These are phyloP conservation scores for Oscheius myriophilus DNA, from an alignment of 2,888 invertebrate genomes.

Conservation along the genomic window DNA sequence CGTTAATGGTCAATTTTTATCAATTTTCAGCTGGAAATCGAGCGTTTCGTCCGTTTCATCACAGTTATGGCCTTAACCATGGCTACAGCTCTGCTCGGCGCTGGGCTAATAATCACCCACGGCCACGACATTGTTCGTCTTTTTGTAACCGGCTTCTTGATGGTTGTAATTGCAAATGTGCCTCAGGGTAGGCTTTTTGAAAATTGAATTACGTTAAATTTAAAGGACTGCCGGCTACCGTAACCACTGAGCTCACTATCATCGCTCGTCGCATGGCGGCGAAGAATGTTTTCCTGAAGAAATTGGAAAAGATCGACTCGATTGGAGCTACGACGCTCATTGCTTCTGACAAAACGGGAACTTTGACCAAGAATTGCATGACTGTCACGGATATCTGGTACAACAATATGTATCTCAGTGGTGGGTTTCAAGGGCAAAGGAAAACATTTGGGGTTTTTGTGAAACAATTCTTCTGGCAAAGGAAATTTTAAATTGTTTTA, in stretches of 20 bases:
- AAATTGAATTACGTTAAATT: background rate
- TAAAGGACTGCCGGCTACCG: slow-evolving; percentile 49
- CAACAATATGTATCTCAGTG: slow-evolving; percentile 45
- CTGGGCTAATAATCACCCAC: slow-evolving; percentile 48
- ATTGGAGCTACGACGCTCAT: slow-evolving; percentile 53
- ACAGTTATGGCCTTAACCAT: slow-evolving; percentile 56
- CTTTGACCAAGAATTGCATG: slow-evolving; percentile 54
- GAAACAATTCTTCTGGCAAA: too few relatives aligned
- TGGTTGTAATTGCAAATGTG: slow-evolving; percentile 60
- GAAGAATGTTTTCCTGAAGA: slow-evolving; percentile 56
- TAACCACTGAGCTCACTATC: slow-evolving; percentile 54
- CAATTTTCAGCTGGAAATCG: slow-evolving; percentile 44
- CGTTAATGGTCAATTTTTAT: background rate
- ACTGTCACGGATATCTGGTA: slow-evolving; percentile 57
- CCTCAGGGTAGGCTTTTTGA: slow-evolving; percentile 48
- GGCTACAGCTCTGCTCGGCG: slow-evolving; percentile 54
- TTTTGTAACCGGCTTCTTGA: slow-evolving; percentile 61
- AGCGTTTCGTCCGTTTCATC: slow-evolving; percentile 58
- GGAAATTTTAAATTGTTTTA: too few relatives aligned
- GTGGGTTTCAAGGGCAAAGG: slow-evolving; percentile 28
- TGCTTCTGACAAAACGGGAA: slow-evolving; percentile 54
- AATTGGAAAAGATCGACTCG: slow-evolving; percentile 52
- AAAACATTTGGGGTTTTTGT: background rate
- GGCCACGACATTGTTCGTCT: slow-evolving; percentile 49
- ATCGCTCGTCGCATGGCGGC: slow-evolving; percentile 54